Percentiles rank a stretch among this genome's conserved stretches.
Conservation (phyloP, 2,113 vertebrate species). For the Hypocryptadius cinnamomeus region DNA sequence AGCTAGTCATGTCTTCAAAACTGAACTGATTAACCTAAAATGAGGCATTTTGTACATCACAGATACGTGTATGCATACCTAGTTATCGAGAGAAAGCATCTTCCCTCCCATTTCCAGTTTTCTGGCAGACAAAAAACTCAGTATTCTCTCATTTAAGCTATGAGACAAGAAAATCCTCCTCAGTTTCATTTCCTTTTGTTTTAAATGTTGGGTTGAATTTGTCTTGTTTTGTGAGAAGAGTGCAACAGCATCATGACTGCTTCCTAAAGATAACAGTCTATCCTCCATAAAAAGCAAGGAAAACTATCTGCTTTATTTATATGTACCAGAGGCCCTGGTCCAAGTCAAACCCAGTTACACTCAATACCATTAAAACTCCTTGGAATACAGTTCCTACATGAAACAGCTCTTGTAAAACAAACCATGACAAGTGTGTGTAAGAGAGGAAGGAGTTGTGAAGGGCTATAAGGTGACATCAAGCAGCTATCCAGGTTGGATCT, state of each 20-base stretch:
- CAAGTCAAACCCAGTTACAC: background rate
- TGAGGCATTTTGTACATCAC: background rate
- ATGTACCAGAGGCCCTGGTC: background rate
- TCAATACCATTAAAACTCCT: background rate
- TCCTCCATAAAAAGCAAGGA: background rate
- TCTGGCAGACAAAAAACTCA: background rate
- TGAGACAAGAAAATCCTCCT: background rate
- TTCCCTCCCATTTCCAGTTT: background rate
- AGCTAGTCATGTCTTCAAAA: conserved; percentile 12
- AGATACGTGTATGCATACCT: background rate
- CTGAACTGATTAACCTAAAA: background rate
- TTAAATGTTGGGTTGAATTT: background rate
- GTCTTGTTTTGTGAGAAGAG: background rate
- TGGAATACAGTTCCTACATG: background rate
- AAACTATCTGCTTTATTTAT: background rate
- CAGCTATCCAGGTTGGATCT: background rate
- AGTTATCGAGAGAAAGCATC: background rate
- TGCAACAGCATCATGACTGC: background rate
- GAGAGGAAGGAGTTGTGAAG: background rate
- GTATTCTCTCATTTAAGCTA: background rate
- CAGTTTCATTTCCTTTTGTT: background rate
- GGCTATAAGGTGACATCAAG: background rate
- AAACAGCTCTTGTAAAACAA: background rate
- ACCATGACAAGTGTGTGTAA: background rate
- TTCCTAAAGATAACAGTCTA: background rate